Evolutionary conservation across 2,888 invertebrate genomes (phyloP).

Genomic region (Galerucella nymphaeae): DNA sequence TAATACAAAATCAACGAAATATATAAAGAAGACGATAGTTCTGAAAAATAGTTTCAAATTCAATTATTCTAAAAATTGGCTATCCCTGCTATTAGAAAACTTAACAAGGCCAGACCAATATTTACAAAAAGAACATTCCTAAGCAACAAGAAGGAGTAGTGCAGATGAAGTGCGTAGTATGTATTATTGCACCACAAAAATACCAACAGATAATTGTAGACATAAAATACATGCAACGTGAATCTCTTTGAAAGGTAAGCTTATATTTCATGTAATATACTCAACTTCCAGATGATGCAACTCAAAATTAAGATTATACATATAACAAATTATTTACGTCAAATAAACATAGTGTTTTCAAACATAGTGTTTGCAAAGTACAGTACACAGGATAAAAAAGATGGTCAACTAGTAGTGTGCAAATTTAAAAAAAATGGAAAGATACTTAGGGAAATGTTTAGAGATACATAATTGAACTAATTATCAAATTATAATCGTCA

Average conservation of each 20-base stretch:
- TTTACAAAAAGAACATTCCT: slow-evolving; percentile 61
- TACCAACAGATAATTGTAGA: neutral
- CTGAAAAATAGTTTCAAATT: slow-evolving; percentile 31
- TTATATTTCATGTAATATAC: neutral
- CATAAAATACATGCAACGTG: slow-evolving; percentile 4
- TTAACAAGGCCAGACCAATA: slow-evolving; percentile 61
- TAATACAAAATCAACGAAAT: slow-evolving; percentile 19
- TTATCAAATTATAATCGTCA: too few species aligned
- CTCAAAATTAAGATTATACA: neutral
- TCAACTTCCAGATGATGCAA: neutral
- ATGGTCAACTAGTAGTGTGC: too few species aligned
- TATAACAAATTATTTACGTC: too few species aligned
- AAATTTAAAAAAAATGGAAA: too few species aligned
- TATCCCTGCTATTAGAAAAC: slow-evolving; percentile 58
- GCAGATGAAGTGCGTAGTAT: slow-evolving; percentile 26
- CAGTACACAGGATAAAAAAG: too few species aligned
- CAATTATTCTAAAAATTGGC: slow-evolving; percentile 50
- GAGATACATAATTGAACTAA: too few species aligned
- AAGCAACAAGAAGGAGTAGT: slow-evolving; percentile 59
- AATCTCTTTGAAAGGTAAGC: neutral
- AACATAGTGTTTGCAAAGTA: too few species aligned
- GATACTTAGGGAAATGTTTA: too few species aligned
- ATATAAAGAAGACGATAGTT: slow-evolving; percentile 33
- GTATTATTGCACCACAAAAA: neutral
- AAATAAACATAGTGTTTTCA: too few species aligned